These are phyloP conservation scores for Chaitophorus viminalis DNA, from an alignment of 2,888 invertebrate species.

Conservation along the genomic window DNA sequence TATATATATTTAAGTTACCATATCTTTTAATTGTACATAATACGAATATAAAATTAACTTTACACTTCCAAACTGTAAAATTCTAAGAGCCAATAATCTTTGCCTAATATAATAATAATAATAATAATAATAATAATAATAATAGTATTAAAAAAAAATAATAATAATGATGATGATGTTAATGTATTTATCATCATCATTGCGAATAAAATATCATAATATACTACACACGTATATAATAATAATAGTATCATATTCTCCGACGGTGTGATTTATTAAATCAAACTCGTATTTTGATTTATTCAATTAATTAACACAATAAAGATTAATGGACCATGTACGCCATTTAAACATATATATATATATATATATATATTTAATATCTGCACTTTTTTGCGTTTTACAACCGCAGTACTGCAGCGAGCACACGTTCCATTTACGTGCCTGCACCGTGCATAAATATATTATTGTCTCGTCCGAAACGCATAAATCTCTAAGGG, in stretches of 20 bases:
- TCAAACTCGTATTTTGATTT: conserved; percentile 2
- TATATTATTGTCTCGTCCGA: background rate
- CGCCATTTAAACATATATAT: background rate
- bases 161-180: no score
- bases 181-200: background rate
- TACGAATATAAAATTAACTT: no score
- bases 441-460: background rate
- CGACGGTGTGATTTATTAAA: background rate
- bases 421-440: background rate
- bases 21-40: no score
- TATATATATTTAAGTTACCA: no score
- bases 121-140: no score
- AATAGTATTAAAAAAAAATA: no score
- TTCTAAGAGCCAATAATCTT: no score
- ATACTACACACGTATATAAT: background rate
- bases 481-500: background rate
- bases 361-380: no score
- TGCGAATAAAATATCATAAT: background rate
- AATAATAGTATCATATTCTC: background rate
- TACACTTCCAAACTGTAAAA: no score
- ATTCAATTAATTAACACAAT: conserved; percentile 13
- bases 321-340: conserved; percentile 9
- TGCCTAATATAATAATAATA: no score
- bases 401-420: background rate
- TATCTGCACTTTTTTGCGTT: background rate